Evolutionary conservation across 2,797 vertebrate genomes (phyloP), one percentile per base, ranked within the genome.

Genomic region (Spinus pinus): DNA sequence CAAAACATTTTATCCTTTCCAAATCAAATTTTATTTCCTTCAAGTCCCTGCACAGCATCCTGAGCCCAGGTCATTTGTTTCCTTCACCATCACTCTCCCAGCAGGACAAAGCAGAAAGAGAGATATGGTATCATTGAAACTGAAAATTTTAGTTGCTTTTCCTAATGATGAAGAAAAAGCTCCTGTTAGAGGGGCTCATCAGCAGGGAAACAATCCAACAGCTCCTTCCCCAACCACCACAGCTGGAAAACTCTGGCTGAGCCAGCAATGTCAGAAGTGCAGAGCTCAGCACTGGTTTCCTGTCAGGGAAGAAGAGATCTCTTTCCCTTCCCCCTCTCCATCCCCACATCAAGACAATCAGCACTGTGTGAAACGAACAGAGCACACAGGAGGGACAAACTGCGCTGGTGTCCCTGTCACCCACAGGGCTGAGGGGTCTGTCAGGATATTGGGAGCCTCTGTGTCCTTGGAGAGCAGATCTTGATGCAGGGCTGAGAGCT

Each of bases 1-100:
- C 93, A 95, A 96, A 97, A 97, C 85, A 93, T 96, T 96, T 97
- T 93, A 96, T 95, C 95, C 91, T 95, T 92, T 90, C 88, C 94
- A 96, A 97, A 97, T 96, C 86, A 96, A 95, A 90, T 80, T 92
- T 81, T 90, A 94, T 96, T 97, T 91, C 96, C 86, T 97, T 87
- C 77, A 62, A 94, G 88, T 89, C 92, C 81, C n/a, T 88, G 71
- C 80, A 85, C 86, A 91, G 73, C 94, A 95, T 93, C 92, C 88
- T 82, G 80, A 94, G 83, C 75, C 96, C 94, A 88, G 96, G 95
- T 94, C 79, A 93, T 97, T 94, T 95, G 74, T 97, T 79, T 89
- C 46, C 65, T 94, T 72, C 87, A 65, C 73, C 23, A 64, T 62
- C 62, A 42, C 69, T 80, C 80, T 92, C 85, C 61, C 60, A 90